A percentile compares a stretch with the other conserved stretches of the same genome.
These are phyloP conservation scores for Galeopterus variegatus DNA, from an alignment of 2,113 vertebrate genomes.

Conservation along the genomic window DNA sequence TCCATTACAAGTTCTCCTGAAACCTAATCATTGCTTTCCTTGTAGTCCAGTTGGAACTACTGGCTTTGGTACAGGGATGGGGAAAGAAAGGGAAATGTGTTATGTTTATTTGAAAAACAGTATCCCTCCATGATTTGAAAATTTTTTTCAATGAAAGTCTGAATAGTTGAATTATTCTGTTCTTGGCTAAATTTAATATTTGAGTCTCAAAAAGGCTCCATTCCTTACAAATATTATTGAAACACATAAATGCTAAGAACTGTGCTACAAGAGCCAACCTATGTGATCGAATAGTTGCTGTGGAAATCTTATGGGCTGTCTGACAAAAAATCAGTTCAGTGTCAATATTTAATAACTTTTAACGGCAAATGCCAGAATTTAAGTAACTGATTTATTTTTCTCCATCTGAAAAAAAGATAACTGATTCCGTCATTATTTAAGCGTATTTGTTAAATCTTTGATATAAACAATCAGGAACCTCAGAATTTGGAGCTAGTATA, in stretches of 20 bases:
- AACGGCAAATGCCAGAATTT: constrained; percentile 36
- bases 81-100: constrained; percentile 71
- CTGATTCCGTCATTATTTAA: background rate
- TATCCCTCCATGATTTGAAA: constrained; percentile 59
- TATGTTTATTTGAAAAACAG: constrained; percentile 70
- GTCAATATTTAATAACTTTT: constrained; percentile 56
- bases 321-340: constrained; percentile 55
- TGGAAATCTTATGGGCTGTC: background rate
- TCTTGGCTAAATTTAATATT: constrained; percentile 55
- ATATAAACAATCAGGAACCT: constrained; percentile 43
- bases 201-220: constrained; percentile 19
- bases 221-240: constrained; percentile 43
- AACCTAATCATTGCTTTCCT: constrained; percentile 81
- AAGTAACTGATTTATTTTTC: constrained; percentile 50
- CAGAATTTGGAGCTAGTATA: background rate
- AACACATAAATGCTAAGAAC: background rate
- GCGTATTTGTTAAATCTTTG: constrained; percentile 21
- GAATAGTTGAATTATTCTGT: constrained; percentile 75
- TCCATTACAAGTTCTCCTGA: constrained; percentile 80
- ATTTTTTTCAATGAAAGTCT: constrained; percentile 63
- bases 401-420: background rate
- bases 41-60: constrained; percentile 76
- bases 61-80: constrained; percentile 71
- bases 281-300: constrained; percentile 3
- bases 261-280: background rate